Conservation (phyloP, 64 coral and sea anemone species). For the Platygyra sinensis region DNA sequence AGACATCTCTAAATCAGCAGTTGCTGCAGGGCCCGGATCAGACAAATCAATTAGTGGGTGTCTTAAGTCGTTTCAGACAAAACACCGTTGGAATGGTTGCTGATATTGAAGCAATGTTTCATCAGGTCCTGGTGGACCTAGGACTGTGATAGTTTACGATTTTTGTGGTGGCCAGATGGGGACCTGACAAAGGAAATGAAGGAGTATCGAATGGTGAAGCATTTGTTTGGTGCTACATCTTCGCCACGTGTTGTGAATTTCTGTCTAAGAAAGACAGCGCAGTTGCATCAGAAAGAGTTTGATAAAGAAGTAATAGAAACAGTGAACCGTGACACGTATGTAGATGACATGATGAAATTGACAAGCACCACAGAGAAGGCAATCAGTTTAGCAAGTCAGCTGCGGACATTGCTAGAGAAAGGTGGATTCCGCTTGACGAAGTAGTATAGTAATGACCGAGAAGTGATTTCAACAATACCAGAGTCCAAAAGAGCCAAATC, state of each 20-base stretch:
- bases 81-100: neutral
- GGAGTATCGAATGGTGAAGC: neutral
- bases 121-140: neutral
- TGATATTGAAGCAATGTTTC: neutral
- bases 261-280: neutral
- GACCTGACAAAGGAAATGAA: neutral
- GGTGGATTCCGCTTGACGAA: conserved; percentile 27
- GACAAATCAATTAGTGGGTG: too few species aligned
- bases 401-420: neutral
- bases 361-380: neutral
- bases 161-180: neutral
- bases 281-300: neutral
- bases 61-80: too few species aligned
- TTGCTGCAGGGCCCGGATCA: too few species aligned
- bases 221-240: conserved; percentile 20
- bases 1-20: neutral
- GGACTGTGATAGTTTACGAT: neutral
- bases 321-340: too few species aligned
- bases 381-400: neutral
- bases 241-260: neutral
- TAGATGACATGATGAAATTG: too few species aligned
- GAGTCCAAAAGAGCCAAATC: conserved; percentile 24
- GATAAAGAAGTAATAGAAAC: too few species aligned
- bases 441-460: conserved; percentile 28
- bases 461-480: conserved; percentile 21